phyloP scores from a whole-genome alignment of 2,888 invertebrate genomes.

The Nomada fucata region DNA sequence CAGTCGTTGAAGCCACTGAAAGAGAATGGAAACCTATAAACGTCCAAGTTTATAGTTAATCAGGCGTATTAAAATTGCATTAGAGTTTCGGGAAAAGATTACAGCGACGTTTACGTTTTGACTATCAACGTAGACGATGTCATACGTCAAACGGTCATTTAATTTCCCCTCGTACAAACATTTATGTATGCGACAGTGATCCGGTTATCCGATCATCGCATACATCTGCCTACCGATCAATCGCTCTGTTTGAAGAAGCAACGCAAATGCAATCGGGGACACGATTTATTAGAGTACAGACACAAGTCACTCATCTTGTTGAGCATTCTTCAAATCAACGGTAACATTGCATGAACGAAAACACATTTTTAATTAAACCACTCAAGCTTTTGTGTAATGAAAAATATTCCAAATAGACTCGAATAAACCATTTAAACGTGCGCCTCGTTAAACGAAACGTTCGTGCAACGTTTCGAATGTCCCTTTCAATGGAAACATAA shows the following conservation, averaged over 20 bases:
- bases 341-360: too few relatives aligned
- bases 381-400: too few relatives aligned
- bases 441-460: not conserved
- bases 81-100: not conserved
- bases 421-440: too few relatives aligned
- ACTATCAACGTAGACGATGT: not conserved
- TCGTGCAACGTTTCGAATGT: not conserved
- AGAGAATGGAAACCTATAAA: slow-evolving; percentile 30
- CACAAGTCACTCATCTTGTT: not conserved
- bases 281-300: slow-evolving; percentile 6
- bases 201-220: slow-evolving; percentile 17
- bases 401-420: too few relatives aligned
- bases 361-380: too few relatives aligned
- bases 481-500: slow-evolving; percentile 6
- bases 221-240: slow-evolving; percentile 27
- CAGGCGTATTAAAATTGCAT: not conserved
- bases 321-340: too few relatives aligned
- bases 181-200: slow-evolving; percentile 8
- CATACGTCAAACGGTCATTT: slow-evolving; percentile 23
- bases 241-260: not conserved
- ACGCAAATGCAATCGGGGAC: not conserved
- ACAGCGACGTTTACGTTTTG: not conserved
- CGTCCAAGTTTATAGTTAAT: slow-evolving; percentile 22
- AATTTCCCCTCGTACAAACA: slow-evolving; percentile 36
- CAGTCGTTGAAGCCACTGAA: slow-evolving; percentile 10